phyloP scores from a whole-genome alignment of 2,888 invertebrate species.

The Scaptomyza flava region DNA sequence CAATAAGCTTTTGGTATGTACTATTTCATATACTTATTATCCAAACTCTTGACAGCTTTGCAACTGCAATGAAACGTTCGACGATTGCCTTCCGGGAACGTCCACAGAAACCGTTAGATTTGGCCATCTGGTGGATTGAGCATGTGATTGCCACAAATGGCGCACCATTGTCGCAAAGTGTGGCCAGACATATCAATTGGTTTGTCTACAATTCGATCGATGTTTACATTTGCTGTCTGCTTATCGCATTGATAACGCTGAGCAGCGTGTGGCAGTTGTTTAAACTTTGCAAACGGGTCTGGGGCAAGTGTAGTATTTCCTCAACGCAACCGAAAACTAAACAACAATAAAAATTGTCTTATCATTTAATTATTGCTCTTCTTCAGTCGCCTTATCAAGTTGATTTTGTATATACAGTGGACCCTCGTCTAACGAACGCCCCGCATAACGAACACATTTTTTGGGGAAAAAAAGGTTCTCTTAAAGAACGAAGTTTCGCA shows the following conservation, averaged over 20 bases:
- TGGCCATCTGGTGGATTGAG: slow-evolving; percentile 88
- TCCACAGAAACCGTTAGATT: slow-evolving; percentile 85
- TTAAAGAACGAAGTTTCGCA: no score
- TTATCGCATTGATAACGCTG: slow-evolving; percentile 26
- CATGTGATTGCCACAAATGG: slow-evolving; percentile 86
- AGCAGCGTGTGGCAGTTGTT: slow-evolving; percentile 27
- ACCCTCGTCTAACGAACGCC: not conserved
- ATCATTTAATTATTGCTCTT: not conserved
- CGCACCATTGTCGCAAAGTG: slow-evolving; percentile 85
- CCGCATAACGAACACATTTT: no score
- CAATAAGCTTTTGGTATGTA: no score
- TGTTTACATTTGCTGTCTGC: slow-evolving; percentile 74
- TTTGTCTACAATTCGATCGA: slow-evolving; percentile 85
- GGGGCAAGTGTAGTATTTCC: not conserved
- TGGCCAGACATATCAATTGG: slow-evolving; percentile 84
- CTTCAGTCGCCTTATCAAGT: not conserved
- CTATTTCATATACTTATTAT: not conserved
- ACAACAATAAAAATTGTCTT: slow-evolving; percentile 41
- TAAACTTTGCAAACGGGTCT: slow-evolving; percentile 14
- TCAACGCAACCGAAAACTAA: slow-evolving; percentile 38
- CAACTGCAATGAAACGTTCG: slow-evolving; percentile 82
- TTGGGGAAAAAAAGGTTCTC: no score
- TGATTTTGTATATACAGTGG: not conserved
- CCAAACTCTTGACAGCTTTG: slow-evolving; percentile 55
- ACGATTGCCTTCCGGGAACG: slow-evolving; percentile 85